Evolutionary conservation across 2,888 invertebrate species (phyloP).

Genomic region (Rotaria magnacalcarata): DNA sequence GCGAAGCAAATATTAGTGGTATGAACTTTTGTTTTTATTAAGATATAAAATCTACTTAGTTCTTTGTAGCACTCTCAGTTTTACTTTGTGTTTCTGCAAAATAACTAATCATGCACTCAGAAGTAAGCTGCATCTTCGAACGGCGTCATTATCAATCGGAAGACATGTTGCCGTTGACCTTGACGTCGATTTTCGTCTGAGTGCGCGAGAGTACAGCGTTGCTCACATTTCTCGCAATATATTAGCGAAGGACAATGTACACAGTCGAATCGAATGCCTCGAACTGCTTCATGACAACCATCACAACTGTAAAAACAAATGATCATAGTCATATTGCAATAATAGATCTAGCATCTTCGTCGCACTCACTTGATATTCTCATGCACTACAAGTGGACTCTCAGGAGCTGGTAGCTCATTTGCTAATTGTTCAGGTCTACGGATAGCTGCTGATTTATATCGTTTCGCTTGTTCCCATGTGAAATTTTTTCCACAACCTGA

Average conservation of each 20-base stretch:
- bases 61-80: too few relatives aligned
- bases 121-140: background rate
- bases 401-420: background rate
- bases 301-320: background rate
- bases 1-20: too few relatives aligned
- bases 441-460: background rate
- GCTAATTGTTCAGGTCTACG: background rate
- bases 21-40: too few relatives aligned
- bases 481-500: background rate
- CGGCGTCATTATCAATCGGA: background rate
- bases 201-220: background rate
- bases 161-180: background rate
- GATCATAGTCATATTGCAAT: too few relatives aligned
- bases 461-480: background rate
- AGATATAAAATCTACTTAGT: too few relatives aligned
- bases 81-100: too few relatives aligned
- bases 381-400: background rate
- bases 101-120: too few relatives aligned
- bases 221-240: constrained; percentile 13
- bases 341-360: too few relatives aligned
- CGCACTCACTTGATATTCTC: background rate
- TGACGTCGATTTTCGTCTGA: background rate
- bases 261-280: constrained; percentile 22
- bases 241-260: constrained; percentile 12
- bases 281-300: background rate